These are phyloP conservation scores for Trichonephila clavipes DNA, from an alignment of 1,140 invertebrate genomes.

Conservation along the genomic window DNA sequence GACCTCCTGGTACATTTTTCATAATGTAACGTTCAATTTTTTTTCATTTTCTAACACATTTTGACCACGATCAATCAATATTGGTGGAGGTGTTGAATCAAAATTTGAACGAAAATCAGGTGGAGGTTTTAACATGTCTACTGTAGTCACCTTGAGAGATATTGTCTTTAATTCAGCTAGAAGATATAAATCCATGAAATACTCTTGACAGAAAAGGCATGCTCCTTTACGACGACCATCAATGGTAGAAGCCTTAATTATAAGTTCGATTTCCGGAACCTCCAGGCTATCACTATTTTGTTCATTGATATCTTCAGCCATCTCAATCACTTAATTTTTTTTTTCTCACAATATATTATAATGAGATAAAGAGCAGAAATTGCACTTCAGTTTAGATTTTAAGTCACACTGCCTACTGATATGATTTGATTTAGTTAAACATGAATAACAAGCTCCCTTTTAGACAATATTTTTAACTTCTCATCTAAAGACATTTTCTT, in stretches of 20 bases:
- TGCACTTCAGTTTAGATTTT: too few relatives aligned
- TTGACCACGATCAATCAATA: conserved; percentile 94
- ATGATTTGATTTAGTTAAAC: too few relatives aligned
- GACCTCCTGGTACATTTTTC: conserved; percentile 96
- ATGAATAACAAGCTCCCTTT: too few relatives aligned
- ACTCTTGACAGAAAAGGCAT: conserved; percentile 98
- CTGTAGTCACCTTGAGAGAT: conserved; percentile 94
- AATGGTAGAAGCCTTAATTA: conserved; percentile 96
- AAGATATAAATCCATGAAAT: conserved; percentile 98
- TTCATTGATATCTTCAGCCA: conserved; percentile 76
- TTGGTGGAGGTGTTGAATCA: conserved; percentile 96
- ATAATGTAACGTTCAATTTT: conserved; percentile 97
- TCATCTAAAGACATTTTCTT: too few relatives aligned
- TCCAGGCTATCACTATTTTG: conserved; percentile 78
- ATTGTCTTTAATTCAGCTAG: conserved; percentile 96
- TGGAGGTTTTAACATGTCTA: conserved; percentile 97
- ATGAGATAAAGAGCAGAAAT: too few relatives aligned
- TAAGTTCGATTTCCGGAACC: conserved; percentile 88
- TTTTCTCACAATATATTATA: background rate
- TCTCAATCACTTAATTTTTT: conserved; percentile 41
- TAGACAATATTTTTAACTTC: too few relatives aligned
- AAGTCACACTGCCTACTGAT: too few relatives aligned
- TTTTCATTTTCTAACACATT: conserved; percentile 96
- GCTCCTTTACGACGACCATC: conserved; percentile 97
- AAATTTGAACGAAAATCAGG: conserved; percentile 97